Base-by-base conservation (phyloP, 2,797 vertebrate genomes). In the Spheniscus humboldti region DNA sequence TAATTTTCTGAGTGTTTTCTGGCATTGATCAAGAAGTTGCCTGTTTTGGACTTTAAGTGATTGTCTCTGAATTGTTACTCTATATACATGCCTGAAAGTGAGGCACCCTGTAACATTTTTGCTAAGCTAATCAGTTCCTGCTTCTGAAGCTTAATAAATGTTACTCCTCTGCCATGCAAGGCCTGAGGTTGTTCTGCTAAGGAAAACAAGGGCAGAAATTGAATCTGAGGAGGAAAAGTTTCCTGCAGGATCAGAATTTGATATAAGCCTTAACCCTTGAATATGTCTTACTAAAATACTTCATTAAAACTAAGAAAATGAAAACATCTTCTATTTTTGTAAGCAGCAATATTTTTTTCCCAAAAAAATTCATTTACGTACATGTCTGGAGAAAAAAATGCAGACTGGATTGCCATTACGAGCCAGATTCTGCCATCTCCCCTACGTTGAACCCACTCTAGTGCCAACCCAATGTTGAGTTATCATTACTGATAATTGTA, bases 1-100 rank as follows among this genome's bases (percentile, higher is more conserved):
- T 85, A 92, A 95, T 96, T 95, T 95, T 90, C 91, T 90, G 60
- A 94, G 66, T n/a, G 30, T 45, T 64, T 80, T 95, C 81, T 82
- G 53, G 17, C 88, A 95, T 71, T 89, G 86, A 88, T 95, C 39
- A 85, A 83, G 63, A 74, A 73, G 76, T 69, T 43, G n/a, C 24
- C 48, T 75, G 10, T 22, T 93, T 60, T 31, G 77, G 74, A 48
- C 60, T 93, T 71, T 20, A 89, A 86, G 78, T 73, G 76, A 77
- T 92, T 62, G 74, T 59, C 50, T 74, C 91, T 53, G 55, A 87
- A 77, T 39, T 68, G 80, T 76, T 85, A 23, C 77, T 69, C 52
- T 14, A 13, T 41, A 56, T 31, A 71, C 20, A 66, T 16, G 23
- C 52, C 78, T 80, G 59, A 62, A 84, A 88, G 86, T 60, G 52